A percentile compares a stretch with the other conserved stretches of the same genome.
phyloP scores from a whole-genome alignment of 2,113 vertebrate genomes.

The Percina caprodes region DNA sequence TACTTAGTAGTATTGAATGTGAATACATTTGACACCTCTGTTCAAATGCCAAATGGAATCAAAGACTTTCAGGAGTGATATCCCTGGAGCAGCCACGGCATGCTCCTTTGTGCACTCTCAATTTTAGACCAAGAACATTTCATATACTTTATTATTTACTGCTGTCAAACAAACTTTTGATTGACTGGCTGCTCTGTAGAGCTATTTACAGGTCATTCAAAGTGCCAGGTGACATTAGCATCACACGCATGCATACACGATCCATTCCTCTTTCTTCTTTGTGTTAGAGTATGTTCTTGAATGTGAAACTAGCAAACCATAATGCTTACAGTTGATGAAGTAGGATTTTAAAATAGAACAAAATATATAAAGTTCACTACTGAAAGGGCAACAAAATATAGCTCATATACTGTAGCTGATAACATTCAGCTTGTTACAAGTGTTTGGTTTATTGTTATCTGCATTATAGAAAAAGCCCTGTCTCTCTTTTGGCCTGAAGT shows the following conservation, averaged over 20 bases:
- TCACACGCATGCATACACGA: not conserved
- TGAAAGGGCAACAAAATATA: not conserved
- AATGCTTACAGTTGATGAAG: not conserved
- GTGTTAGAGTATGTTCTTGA: not conserved
- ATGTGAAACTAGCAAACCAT: not conserved
- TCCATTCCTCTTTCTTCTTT: not conserved
- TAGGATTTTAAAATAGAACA: not conserved
- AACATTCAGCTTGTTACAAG: not conserved
- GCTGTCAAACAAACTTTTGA: not conserved
- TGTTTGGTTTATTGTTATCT: constrained; percentile 17
- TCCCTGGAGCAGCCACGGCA: constrained; percentile 5
- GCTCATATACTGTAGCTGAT: not conserved
- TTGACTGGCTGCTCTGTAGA: not conserved
- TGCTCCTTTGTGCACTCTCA: constrained; percentile 3
- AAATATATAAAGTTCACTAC: not conserved
- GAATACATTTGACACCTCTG: no score
- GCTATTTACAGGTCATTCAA: not conserved
- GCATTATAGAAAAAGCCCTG: not conserved
- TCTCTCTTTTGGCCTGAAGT: constrained; percentile 7
- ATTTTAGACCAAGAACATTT: constrained; percentile 22
- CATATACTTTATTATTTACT: constrained; percentile 25
- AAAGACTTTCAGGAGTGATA: constrained; percentile 17
- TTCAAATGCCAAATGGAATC: constrained; percentile 45
- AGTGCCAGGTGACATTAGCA: not conserved
- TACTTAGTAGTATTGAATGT: no score